These are phyloP conservation scores for Albula glossodonta DNA, from an alignment of 2,113 vertebrate genomes.

Conservation along the genomic window DNA sequence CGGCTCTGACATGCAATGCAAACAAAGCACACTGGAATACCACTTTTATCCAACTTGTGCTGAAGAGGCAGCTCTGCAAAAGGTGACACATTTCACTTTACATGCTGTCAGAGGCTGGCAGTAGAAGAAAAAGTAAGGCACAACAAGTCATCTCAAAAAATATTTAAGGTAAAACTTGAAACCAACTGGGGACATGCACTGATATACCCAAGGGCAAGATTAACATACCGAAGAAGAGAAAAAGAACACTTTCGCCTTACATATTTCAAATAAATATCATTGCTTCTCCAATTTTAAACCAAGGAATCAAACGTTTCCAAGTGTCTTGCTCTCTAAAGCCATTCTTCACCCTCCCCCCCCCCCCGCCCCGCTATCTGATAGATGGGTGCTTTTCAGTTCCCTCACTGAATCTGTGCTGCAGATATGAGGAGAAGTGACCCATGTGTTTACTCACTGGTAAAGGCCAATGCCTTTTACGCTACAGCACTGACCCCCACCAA, in stretches of 20 bases:
- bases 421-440: conserved; percentile 45
- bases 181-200: background rate
- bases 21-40: background rate
- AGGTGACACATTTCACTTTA: background rate
- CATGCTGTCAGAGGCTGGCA: too few species aligned
- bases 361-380: conserved; percentile 13
- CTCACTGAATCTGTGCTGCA: conserved; percentile 30
- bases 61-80: background rate
- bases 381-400: conserved; percentile 27
- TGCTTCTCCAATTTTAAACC: background rate
- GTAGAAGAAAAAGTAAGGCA: background rate
- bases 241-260: background rate
- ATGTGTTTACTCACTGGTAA: conserved; percentile 53
- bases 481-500: conserved; percentile 60
- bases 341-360: background rate
- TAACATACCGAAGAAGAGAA: background rate
- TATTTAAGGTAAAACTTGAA: background rate
- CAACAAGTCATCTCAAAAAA: background rate
- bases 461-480: conserved; percentile 61
- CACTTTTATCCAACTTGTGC: background rate
- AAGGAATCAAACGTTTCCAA: background rate
- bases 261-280: background rate
- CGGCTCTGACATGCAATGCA: background rate
- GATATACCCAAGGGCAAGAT: background rate
- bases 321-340: background rate